These are phyloP conservation scores for Mus musculus DNA, from an alignment of 2,113 vertebrate species.

Conservation along the genomic window DNA sequence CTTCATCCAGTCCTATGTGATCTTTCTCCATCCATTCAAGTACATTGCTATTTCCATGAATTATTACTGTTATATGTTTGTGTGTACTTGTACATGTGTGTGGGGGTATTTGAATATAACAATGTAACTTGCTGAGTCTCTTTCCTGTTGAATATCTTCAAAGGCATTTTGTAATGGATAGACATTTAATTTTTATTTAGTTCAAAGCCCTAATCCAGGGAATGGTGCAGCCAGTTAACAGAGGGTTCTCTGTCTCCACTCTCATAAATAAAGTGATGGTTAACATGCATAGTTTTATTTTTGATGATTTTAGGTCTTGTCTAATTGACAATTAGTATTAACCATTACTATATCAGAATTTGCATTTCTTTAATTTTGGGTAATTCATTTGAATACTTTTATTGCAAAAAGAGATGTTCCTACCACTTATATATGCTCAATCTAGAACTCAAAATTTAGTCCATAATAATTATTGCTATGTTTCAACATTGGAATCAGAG, in stretches of 20 bases:
- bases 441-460: neutral
- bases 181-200: neutral
- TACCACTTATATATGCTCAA: neutral
- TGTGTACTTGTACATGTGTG: neutral
- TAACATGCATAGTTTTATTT: neutral
- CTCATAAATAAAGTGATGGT: neutral
- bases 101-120: neutral
- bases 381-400: neutral
- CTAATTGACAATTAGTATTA: neutral
- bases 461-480: fast-evolving
- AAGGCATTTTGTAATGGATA: neutral
- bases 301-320: neutral
- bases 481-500: neutral
- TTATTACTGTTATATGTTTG: neutral
- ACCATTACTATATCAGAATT: neutral
- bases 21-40: neutral
- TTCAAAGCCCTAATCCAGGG: neutral
- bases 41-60: neutral
- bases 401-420: neutral
- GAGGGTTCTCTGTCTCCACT: neutral
- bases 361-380: neutral
- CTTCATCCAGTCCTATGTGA: neutral
- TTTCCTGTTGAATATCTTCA: neutral
- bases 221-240: neutral
- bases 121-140: neutral